Evolutionary conservation across 2,888 invertebrate genomes (phyloP), one percentile per base, ranked within the genome.

Genomic region (Mythimna impura): DNA sequence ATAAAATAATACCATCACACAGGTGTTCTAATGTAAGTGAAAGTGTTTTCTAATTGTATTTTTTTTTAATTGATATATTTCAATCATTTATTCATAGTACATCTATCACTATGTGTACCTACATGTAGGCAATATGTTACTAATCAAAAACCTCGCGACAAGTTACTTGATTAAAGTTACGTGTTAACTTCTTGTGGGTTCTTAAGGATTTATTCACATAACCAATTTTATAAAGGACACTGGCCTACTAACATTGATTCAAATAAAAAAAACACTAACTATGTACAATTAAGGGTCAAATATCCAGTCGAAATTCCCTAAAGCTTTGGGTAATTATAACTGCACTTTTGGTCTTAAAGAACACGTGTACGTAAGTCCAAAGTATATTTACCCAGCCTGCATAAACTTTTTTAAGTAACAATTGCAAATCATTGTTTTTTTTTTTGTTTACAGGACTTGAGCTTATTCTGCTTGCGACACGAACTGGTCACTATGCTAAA

Each of bases 401-500:
- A 30, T 12, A 34, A n/a, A 54, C 14, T 9, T 30, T 52, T 22
- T 34, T 14, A 20, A 20, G 12, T 20, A 20, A 43, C 22, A 3
- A 7, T 7, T n/a, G 3, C 36, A 9, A 20, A 30, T 7, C 12
- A 9, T 10, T 20, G 7, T n/a, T n/a, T 47, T 10, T 55, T 9
- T 30, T 20, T 7, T 54, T 62, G 20, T 20, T 43, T 47, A 60
- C 87, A 92, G 92, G 91, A 91, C 73, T 47, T 90, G 8, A 91
- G 90, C 74, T 85, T 92, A 20, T 88, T 89, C 40, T 72, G 81
- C 5, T 78, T 89, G 20, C 75, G 89, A n/a, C 83, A 86, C 1
- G 88, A 90, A 5, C 74, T 92, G 25, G 80, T 89, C 30, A 64
- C 77, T 1, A 81, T 91, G 67, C 69, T 92, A 1, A 90, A 91